Percentiles rank a stretch among this genome's conserved stretches.
These are phyloP conservation scores for Mormyrus lacerda DNA, from an alignment of 2,113 vertebrate genomes.

Conservation along the genomic window DNA sequence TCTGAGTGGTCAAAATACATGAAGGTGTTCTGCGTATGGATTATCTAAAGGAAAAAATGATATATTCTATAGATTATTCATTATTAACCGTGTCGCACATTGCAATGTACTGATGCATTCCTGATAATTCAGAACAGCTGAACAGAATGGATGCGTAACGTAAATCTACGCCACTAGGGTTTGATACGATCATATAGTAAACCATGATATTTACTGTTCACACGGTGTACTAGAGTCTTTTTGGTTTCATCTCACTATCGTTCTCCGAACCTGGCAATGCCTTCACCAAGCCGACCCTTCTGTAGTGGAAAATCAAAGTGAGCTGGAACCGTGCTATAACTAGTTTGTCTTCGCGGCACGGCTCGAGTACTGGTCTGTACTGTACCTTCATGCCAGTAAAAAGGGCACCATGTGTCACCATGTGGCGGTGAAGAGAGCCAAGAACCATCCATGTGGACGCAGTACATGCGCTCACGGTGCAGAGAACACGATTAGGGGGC, in stretches of 20 bases:
- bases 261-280: neutral
- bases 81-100: neutral
- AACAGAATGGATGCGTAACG: neutral
- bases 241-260: neutral
- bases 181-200: neutral
- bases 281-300: neutral
- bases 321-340: neutral
- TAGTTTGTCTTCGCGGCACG: neutral
- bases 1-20: neutral
- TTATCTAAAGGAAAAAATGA: neutral
- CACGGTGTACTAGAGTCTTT: too few relatives aligned
- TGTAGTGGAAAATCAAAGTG: neutral
- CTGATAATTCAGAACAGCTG: neutral
- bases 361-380: neutral
- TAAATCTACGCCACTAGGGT: neutral
- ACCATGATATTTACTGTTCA: neutral
- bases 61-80: neutral
- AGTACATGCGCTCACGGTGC: neutral
- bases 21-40: neutral
- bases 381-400: neutral
- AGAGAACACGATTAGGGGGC: neutral
- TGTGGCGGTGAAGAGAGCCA: neutral
- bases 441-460: neutral
- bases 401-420: neutral
- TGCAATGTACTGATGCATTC: neutral